phyloP scores from a whole-genome alignment of 2,888 invertebrate genomes.

The Megamerina dolium region DNA sequence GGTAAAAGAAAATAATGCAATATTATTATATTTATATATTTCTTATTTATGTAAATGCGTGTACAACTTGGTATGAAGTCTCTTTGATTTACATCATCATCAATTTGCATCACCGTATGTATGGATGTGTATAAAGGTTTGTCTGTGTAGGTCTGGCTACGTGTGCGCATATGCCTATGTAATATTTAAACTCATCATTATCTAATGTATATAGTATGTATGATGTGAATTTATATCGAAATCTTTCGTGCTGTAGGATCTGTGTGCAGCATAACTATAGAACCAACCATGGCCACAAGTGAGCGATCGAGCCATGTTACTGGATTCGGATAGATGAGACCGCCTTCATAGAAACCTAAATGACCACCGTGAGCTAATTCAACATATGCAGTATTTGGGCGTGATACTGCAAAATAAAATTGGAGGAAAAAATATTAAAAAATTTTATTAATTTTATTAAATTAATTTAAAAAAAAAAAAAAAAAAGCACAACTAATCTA shows the following conservation, averaged over 20 bases:
- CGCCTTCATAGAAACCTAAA: slow-evolving; percentile 91
- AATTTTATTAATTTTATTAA: slow-evolving; percentile 1
- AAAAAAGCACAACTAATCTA: slow-evolving; percentile 10
- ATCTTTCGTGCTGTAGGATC: slow-evolving; percentile 29
- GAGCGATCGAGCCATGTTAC: slow-evolving; percentile 91
- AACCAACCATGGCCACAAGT: slow-evolving; percentile 73
- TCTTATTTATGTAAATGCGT: too few species aligned
- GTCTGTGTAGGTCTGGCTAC: too few species aligned
- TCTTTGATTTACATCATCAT: too few species aligned
- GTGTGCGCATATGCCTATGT: too few species aligned
- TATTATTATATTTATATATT: too few species aligned
- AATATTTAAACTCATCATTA: too few species aligned
- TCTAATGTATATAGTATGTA: too few species aligned
- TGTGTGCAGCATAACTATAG: slow-evolving; percentile 53
- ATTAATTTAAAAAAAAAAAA: slow-evolving; percentile 9
- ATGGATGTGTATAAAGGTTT: too few species aligned
- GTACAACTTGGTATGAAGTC: too few species aligned
- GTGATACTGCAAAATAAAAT: slow-evolving; percentile 54
- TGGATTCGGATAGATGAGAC: slow-evolving; percentile 77
- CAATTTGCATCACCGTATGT: too few species aligned
- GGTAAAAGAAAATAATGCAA: too few species aligned
- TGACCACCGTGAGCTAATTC: slow-evolving; percentile 90
- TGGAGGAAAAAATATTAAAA: too few species aligned
- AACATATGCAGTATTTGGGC: slow-evolving; percentile 65
- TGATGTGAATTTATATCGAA: slow-evolving; percentile 7